Evolutionary conservation across 2,888 invertebrate species (phyloP).

Genomic region (Cyaniris semiargus): DNA sequence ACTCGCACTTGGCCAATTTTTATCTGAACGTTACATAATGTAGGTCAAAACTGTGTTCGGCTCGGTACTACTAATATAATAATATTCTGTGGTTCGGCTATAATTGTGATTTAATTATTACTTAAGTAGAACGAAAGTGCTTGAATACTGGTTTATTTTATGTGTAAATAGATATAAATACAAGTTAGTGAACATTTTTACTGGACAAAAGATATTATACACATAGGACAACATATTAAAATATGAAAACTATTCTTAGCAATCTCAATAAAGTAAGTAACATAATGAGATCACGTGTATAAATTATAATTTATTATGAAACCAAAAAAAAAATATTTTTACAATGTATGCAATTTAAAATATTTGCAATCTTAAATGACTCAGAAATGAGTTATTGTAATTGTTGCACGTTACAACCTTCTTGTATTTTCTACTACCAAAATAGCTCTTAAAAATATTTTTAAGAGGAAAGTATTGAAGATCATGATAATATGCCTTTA

Average conservation of each 20-base stretch:
- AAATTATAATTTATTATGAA: neutral
- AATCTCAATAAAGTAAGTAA: slow-evolving; percentile 4
- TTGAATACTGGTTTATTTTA: slow-evolving; percentile 6
- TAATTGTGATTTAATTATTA: slow-evolving; percentile 29
- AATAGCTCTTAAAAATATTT: neutral
- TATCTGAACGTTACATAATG: slow-evolving; percentile 31
- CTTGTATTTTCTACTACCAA: neutral
- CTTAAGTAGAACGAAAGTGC: slow-evolving; percentile 25
- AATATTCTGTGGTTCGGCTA: no score
- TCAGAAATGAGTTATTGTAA: neutral
- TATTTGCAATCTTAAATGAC: neutral
- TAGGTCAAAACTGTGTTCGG: slow-evolving; percentile 26
- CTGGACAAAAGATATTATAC: neutral
- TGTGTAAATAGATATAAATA: neutral
- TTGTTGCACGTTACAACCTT: neutral
- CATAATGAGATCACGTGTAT: neutral
- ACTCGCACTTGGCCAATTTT: no score
- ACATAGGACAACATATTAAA: no score
- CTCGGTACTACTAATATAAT: no score
- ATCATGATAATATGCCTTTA: neutral
- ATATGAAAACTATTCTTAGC: neutral
- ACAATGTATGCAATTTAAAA: neutral
- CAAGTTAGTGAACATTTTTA: neutral
- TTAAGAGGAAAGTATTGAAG: neutral
- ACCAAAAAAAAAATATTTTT: neutral